Evolutionary conservation across 2,113 vertebrate genomes (phyloP), one percentile per base, ranked within the genome.

Genomic region (Nematolebias whitei): DNA sequence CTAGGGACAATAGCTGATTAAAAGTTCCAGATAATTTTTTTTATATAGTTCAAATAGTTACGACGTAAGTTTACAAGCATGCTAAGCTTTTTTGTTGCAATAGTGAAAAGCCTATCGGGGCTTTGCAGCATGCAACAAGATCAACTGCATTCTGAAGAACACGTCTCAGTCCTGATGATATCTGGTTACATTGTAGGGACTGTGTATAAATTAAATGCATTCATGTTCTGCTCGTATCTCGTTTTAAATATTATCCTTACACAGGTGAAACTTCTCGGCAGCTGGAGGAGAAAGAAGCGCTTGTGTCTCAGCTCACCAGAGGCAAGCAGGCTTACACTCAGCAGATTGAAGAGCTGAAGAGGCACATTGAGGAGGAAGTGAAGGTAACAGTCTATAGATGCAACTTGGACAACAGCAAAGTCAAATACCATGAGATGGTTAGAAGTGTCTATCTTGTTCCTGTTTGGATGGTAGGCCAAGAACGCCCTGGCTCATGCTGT

Each of bases 341-440:
- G 72, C 93, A 95, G 77, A 82, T 93, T 63, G 94, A 96, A 51
- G 94, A 95, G 82, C 89, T 96, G 40, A 95, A 95, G 88, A 94
- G 92, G 89, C 71, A 94, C 91, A 65, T 93, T 22, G 93, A 94
- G 29, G 93, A 94, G 71, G 93, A 94, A 88, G 90, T 88, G 3
- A 95, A 94, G 90, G 93, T 94, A 82, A 65, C 5, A 35, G 5
- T 41, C 18, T 2, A 12, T 58, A 18, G 16, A 44, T n/a, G n/a
- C n/a, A n/a, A n/a, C n/a, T n/a, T n/a, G n/a, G n/a, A n/a, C n/a
- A n/a, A n/a, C n/a, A n/a, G n/a, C n/a, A n/a, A n/a, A 44, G 14
- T 45, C 7, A n/a, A 52, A 57, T 56, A 38, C 54, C 41, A 50
- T 11, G 22, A 16, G 16, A 43, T 5, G 0, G 41, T 15, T 14